Percentiles rank a stretch among this genome's conserved stretches.
phyloP scores from a whole-genome alignment of 2,888 invertebrate genomes.

The Scaptomyza parva region DNA sequence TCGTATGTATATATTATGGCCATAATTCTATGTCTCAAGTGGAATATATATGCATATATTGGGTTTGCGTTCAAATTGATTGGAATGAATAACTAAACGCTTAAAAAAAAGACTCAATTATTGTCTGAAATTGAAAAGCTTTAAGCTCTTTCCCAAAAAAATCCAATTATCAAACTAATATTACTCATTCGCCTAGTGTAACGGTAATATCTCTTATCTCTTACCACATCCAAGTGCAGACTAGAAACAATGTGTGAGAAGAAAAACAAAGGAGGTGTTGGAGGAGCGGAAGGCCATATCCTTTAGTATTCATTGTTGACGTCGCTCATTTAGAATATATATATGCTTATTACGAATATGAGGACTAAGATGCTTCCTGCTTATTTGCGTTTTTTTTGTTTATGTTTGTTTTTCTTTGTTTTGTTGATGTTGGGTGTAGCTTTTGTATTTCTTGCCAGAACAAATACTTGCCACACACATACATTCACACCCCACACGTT shows the following conservation, averaged over 20 bases:
- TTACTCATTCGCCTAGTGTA: not conserved
- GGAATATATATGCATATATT: constrained; percentile 27
- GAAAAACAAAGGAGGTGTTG: not conserved
- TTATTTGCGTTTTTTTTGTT: constrained; percentile 74
- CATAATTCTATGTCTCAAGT: constrained; percentile 54
- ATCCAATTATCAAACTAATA: not conserved
- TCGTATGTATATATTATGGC: constrained; percentile 32
- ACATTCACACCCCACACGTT: constrained; percentile 45
- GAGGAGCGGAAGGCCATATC: constrained; percentile 30
- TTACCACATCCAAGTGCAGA: constrained; percentile 7
- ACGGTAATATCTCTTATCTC: too few relatives aligned
- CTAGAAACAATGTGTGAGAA: constrained; percentile 1
- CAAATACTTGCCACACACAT: constrained; percentile 57
- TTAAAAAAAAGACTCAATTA: constrained; percentile 38
- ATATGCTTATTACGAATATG: constrained; percentile 67
- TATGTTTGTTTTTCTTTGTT: constrained; percentile 40
- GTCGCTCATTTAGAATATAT: constrained; percentile 59
- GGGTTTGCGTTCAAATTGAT: constrained; percentile 28
- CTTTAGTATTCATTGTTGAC: constrained; percentile 65
- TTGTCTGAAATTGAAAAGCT: not conserved
- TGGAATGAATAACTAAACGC: constrained; percentile 22
- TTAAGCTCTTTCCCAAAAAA: too few relatives aligned
- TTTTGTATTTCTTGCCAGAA: constrained; percentile 54
- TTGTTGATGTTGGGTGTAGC: constrained; percentile 12
- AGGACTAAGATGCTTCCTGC: constrained; percentile 55